Conservation (phyloP, 2,888 invertebrate species). For the Maniola hyperantus region DNA sequence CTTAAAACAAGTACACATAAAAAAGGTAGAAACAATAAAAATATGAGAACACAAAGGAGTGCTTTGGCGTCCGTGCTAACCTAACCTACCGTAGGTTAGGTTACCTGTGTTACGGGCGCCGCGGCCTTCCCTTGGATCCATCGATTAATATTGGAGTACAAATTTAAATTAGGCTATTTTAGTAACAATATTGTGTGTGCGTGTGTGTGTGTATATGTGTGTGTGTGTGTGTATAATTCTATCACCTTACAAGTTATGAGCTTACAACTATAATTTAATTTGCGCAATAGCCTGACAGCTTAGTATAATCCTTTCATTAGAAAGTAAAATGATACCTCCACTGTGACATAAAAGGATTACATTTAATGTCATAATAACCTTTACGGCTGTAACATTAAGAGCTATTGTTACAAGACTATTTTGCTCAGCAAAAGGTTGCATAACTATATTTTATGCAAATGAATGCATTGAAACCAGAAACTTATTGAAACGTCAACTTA, state of each 20-base stretch:
- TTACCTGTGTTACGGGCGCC: too few species aligned
- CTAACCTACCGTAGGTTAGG: too few species aligned
- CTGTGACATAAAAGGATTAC: constrained; percentile 18
- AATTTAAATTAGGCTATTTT: too few species aligned
- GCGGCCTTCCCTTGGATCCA: too few species aligned
- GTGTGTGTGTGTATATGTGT: too few species aligned
- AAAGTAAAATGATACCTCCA: constrained; percentile 29
- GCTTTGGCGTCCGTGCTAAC: too few species aligned
- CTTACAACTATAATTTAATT: constrained; percentile 25
- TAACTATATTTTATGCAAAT: constrained; percentile 41
- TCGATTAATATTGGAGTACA: too few species aligned
- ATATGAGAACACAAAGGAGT: too few species aligned
- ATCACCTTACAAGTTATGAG: constrained; percentile 6
- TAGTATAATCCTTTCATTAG: constrained; percentile 27
- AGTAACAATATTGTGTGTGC: too few species aligned
- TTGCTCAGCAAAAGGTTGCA: constrained; percentile 29
- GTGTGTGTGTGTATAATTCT: too few species aligned
- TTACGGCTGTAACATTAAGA: constrained; percentile 17
- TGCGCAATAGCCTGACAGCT: constrained; percentile 14
- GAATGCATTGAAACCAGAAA: constrained; percentile 28
- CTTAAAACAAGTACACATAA: too few species aligned
- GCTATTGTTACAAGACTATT: constrained; percentile 13
- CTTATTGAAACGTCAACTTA: constrained; percentile 35
- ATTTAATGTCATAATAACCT: constrained; percentile 11
- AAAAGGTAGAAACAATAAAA: too few species aligned